Evolutionary conservation across 2,888 invertebrate species (phyloP).

Genomic region (Conistra vaccinii): DNA sequence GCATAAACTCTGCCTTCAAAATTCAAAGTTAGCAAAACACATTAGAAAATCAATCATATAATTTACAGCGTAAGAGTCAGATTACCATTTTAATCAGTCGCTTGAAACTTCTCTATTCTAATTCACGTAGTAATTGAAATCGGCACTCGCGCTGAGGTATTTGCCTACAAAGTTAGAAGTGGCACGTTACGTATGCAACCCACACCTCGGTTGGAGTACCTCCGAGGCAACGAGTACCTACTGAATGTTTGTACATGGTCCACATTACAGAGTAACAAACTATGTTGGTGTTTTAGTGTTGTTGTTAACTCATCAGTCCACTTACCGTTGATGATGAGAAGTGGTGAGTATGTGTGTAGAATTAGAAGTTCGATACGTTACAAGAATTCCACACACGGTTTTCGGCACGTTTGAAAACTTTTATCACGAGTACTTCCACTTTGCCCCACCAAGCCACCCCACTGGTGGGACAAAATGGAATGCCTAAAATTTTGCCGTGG

Average conservation of each 20-base stretch:
- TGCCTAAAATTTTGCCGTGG: no score
- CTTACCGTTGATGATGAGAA: conserved; percentile 20
- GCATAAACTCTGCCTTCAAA: conserved; percentile 34
- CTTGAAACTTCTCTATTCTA: conserved; percentile 56
- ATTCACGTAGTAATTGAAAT: conserved; percentile 59
- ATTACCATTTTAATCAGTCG: conserved; percentile 64
- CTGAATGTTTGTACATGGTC: conserved; percentile 33
- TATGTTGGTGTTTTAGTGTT: conserved; percentile 26
- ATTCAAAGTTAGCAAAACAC: conserved; percentile 36
- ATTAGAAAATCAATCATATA: conserved; percentile 56
- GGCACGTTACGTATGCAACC: conserved; percentile 48
- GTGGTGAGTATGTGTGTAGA: not conserved
- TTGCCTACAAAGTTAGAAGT: conserved; percentile 49
- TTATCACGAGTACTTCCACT: no score
- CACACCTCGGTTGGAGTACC: conserved; percentile 42
- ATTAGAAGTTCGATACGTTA: not conserved
- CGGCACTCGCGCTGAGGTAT: conserved; percentile 32
- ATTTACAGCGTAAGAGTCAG: conserved; percentile 34
- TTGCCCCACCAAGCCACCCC: no score
- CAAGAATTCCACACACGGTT: not conserved
- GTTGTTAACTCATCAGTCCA: conserved; percentile 49
- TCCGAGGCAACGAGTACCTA: conserved; percentile 21
- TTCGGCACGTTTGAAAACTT: not conserved
- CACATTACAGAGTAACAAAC: conserved; percentile 41
- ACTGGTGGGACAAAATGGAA: no score